These are phyloP conservation scores for Sebastes kiyomatsui DNA, from an alignment of 2,797 vertebrate genomes.

Conservation along the genomic window DNA sequence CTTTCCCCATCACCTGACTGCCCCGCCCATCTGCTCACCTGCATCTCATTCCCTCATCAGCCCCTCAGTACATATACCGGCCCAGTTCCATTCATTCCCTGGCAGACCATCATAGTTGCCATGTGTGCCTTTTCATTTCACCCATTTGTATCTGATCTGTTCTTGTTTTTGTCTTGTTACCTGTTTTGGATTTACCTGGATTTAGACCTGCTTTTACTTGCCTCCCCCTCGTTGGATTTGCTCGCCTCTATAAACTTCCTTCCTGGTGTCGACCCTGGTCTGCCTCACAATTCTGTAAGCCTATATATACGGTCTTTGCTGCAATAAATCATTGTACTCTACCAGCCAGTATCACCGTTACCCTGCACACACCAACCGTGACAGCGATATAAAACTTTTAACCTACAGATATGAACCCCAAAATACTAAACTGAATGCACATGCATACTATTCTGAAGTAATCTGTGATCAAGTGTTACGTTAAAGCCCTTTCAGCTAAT, in stretches of 20 bases:
- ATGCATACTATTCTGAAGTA: background rate
- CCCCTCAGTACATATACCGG: background rate
- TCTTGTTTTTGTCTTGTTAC: background rate
- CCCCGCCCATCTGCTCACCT: too few relatives aligned
- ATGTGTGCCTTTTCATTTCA: background rate
- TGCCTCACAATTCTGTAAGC: background rate
- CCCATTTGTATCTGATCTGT: background rate
- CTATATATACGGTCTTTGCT: background rate
- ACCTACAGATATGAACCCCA: background rate
- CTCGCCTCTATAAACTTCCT: background rate
- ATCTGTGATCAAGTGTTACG: background rate
- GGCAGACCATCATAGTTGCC: background rate
- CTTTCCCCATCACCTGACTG: background rate
- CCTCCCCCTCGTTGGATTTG: background rate
- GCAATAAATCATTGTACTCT: background rate
- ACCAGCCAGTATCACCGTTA: background rate
- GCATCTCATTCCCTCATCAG: background rate
- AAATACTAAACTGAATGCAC: background rate
- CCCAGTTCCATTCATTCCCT: background rate
- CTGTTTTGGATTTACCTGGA: background rate
- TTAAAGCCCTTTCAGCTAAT: slow-evolving; percentile 33
- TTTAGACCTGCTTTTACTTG: background rate
- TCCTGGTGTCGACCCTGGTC: background rate
- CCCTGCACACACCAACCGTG: background rate
- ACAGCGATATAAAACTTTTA: background rate